A percentile compares a stretch with the other conserved stretches of the same genome.
Evolutionary conservation across 2,797 vertebrate species (phyloP).

Genomic region (Protosalanx chinensis): DNA sequence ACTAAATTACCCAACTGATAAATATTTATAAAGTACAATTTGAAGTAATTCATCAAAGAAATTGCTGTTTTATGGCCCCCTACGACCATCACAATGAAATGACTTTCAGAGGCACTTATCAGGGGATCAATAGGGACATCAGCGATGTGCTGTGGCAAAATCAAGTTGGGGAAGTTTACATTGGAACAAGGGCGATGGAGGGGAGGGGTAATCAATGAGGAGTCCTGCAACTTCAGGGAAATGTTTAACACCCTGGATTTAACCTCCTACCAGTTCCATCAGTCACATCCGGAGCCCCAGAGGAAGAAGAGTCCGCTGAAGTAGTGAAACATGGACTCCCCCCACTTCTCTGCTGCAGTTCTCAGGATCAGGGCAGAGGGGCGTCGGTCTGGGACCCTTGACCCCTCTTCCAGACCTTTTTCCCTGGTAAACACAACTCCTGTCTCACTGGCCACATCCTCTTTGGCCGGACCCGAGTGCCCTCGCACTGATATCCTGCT

Average conservation of each 20-base stretch:
- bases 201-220: conserved; percentile 46
- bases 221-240: conserved; percentile 47
- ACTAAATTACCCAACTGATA: conserved; percentile 55
- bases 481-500: background rate
- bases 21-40: conserved; percentile 63
- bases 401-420: conserved; percentile 2
- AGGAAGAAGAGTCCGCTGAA: background rate
- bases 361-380: background rate
- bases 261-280: conserved; percentile 13
- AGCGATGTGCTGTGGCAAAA: conserved; percentile 40
- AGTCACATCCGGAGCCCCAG: conserved; percentile 30
- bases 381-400: background rate
- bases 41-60: conserved; percentile 54
- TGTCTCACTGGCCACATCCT: conserved; percentile 7
- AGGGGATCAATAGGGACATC: conserved; percentile 48
- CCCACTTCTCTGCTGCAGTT: background rate
- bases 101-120: conserved; percentile 50
- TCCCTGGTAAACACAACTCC: conserved; percentile 9
- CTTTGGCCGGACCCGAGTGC: background rate
- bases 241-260: conserved; percentile 52
- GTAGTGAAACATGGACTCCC: background rate
- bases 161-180: conserved; percentile 47
- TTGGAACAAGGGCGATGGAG: conserved; percentile 24
- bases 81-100: conserved; percentile 44
- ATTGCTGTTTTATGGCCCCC: conserved; percentile 46